These are phyloP conservation scores for Hyles euphorbiae DNA, from an alignment of 1,140 invertebrate species.

Conservation along the genomic window DNA sequence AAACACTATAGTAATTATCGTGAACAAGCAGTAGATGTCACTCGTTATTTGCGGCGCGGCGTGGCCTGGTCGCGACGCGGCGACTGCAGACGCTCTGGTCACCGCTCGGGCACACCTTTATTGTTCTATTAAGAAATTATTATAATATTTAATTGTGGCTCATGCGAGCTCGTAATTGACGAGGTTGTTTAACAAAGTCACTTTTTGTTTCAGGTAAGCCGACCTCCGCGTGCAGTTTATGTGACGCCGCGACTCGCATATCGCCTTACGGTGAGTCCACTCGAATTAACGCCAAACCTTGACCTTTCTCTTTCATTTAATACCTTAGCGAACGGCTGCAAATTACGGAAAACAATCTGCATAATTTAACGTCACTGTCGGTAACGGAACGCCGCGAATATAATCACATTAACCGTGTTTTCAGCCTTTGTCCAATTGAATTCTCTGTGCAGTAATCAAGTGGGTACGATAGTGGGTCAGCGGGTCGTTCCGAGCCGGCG, in stretches of 20 bases:
- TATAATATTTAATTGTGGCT: no score
- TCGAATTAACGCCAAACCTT: slow-evolving; percentile 16
- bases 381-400: slow-evolving; percentile 29
- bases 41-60: no score
- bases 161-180: no score
- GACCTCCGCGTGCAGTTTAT: slow-evolving; percentile 41
- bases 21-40: no score
- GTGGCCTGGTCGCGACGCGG: no score
- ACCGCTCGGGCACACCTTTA: no score
- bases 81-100: no score
- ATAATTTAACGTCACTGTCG: slow-evolving; percentile 25
- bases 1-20: no score
- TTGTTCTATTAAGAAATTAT: no score
- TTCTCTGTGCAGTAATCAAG: slow-evolving; percentile 53
- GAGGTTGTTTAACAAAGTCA: not conserved
- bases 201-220: slow-evolving; percentile 65
- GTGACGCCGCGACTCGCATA: slow-evolving; percentile 31
- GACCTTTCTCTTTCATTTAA: slow-evolving; percentile 19
- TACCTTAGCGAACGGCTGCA: slow-evolving; percentile 15
- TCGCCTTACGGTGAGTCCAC: slow-evolving; percentile 43
- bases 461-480: slow-evolving; percentile 52
- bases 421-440: slow-evolving; percentile 57
- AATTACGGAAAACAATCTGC: slow-evolving; percentile 20
- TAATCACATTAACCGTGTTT: slow-evolving; percentile 61
- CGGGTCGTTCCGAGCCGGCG: slow-evolving; percentile 43